phyloP scores from a whole-genome alignment of 2,888 invertebrate genomes.

The Tetragonula carbonaria region DNA sequence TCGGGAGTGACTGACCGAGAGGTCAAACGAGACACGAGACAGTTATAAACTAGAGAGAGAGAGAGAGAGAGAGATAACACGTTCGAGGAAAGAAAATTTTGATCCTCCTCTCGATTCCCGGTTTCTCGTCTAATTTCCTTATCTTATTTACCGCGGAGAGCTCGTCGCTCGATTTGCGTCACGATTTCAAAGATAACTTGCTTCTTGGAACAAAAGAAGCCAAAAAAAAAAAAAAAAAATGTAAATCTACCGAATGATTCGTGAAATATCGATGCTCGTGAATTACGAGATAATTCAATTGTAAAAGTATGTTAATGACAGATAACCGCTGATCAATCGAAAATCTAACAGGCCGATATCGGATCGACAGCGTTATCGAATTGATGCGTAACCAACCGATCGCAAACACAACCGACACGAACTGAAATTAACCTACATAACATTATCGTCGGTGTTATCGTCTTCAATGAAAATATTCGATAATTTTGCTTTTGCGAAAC shows the following conservation, averaged over 20 bases:
- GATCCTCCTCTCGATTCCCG: slow-evolving; percentile 13
- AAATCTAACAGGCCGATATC: slow-evolving; percentile 4
- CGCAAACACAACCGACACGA: not conserved
- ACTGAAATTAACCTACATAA: not conserved
- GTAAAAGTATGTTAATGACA: slow-evolving; percentile 41
- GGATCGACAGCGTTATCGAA: slow-evolving; percentile 11
- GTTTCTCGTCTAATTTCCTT: slow-evolving; percentile 18
- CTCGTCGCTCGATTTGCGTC: not conserved
- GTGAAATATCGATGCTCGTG: not conserved
- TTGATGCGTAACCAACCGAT: not conserved
- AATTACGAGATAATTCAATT: not conserved
- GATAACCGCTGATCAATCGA: slow-evolving; percentile 19
- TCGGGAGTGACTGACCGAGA: not conserved
- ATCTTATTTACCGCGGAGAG: slow-evolving; percentile 15
- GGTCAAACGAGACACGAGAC: not conserved
- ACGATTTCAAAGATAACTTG: slow-evolving; percentile 7
- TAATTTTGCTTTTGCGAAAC: not conserved
- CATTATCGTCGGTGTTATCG: not conserved
- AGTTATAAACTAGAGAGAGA: not conserved
- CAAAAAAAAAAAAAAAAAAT: not conserved
- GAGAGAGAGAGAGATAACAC: slow-evolving; percentile 8
- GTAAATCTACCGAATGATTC: not conserved
- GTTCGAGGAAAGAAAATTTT: not conserved
- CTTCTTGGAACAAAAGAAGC: not conserved
- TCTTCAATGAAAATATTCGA: not conserved